Base-by-base conservation (phyloP, 2,113 vertebrate species). In the Sander vitreus region DNA sequence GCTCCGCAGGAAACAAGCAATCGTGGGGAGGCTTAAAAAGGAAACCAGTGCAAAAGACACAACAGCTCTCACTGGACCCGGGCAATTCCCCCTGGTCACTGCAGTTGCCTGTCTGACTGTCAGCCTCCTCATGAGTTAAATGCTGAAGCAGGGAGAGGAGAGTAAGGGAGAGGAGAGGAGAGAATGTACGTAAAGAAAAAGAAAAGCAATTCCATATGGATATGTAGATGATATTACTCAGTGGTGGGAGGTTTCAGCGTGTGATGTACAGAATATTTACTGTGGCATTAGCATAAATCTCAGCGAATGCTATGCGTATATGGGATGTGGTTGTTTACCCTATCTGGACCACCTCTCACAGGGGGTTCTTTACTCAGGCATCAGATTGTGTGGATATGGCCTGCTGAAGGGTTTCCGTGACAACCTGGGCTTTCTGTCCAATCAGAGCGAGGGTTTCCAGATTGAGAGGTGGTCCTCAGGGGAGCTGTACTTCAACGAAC, bases 391-490 rank as follows among this genome's bases (percentile, higher is more conserved):
- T 76, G 87, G 85, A 91, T 87, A 88, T 86, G 87, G 88, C 87
- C 63, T 58, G 84, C 85, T 79, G 78, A 88, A 86, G 81, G 88
- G 93, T 94, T 95, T 94, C 92, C 85, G 92, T 94, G 94, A 94
- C 93, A 90, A 95, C 93, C 91, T 59, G 73, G 69, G 75, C 78
- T 83, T 84, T 69, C 83, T 66, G 81, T 93, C 93, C 92, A 93
- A 93, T 93, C 87, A 74, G 84, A 60, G 58, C 21, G 50, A 81
- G 78, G 83, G 81, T 72, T 92, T 88, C 73, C 83, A 92, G 92
- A 95, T 91, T 94, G 93, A 94, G 88, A 93, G 92, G 93, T 91
- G 88, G 90, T 93, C 93, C 91, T 94, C 89, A 19, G 86, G 93
- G 94, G 92, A 89, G 86, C 87, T 55, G 91, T 93, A 93, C 91